Evolutionary conservation across 2,888 invertebrate genomes (phyloP).

Genomic region (Hedya salicella): DNA sequence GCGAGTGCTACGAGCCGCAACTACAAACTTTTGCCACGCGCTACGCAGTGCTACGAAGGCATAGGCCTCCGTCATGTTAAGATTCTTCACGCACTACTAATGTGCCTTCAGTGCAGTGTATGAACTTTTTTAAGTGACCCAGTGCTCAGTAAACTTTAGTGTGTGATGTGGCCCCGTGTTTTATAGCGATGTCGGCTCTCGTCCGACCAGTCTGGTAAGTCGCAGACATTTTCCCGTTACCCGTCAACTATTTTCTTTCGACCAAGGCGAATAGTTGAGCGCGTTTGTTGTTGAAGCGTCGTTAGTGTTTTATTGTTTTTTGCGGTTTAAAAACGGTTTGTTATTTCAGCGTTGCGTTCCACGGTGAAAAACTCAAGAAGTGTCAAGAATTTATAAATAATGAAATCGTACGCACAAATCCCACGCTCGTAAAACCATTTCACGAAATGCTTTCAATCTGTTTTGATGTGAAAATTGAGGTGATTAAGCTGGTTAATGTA

Average conservation of each 20-base stretch:
- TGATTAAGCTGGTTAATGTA: constrained; percentile 44
- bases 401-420: constrained; percentile 79
- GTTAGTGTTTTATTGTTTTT: constrained; percentile 52
- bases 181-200: constrained; percentile 85
- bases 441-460: constrained; percentile 82
- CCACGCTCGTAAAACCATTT: constrained; percentile 85
- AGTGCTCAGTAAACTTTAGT: constrained; percentile 70
- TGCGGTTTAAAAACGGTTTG: constrained; percentile 55
- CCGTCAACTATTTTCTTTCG: constrained; percentile 60
- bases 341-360: constrained; percentile 78
- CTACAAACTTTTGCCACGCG: constrained; percentile 74
- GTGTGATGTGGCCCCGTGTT: constrained; percentile 76
- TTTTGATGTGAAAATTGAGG: constrained; percentile 51
- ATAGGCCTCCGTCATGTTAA: constrained; percentile 52
- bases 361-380: constrained; percentile 71
- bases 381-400: constrained; percentile 64
- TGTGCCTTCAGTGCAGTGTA: constrained; percentile 71
- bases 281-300: constrained; percentile 51
- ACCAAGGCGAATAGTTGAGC: constrained; percentile 57
- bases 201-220: constrained; percentile 85
- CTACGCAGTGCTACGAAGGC: constrained; percentile 62
- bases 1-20: constrained; percentile 72
- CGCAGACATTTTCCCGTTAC: constrained; percentile 48
- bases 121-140: constrained; percentile 59
- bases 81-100: constrained; percentile 50